Evolutionary conservation across 1,140 invertebrate genomes (phyloP).

Genomic region (Zaprionus nigranus): DNA sequence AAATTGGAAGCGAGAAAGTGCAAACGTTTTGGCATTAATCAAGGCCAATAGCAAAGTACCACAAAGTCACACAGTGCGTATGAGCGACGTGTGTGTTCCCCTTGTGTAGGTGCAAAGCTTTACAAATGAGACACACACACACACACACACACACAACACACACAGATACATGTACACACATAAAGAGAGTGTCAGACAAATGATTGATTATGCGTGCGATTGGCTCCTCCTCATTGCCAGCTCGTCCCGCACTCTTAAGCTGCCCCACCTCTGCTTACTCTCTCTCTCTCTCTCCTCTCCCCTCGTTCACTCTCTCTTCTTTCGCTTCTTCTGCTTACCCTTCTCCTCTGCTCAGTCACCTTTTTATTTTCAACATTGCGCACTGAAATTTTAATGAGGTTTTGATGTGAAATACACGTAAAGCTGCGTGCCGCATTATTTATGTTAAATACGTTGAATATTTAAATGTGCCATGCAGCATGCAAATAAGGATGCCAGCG

Average conservation of each 20-base stretch:
- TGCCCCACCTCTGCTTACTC: background rate
- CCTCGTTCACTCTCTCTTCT: background rate
- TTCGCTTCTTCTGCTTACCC: background rate
- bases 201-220: constrained; percentile 59
- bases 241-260: background rate
- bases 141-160: constrained; percentile 7
- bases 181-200: constrained; percentile 34
- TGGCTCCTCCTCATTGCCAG: constrained; percentile 13
- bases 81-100: constrained; percentile 8
- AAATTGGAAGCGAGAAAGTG: constrained; percentile 32
- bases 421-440: constrained; percentile 62
- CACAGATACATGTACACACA: constrained; percentile 7
- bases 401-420: constrained; percentile 61
- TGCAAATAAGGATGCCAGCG: constrained; percentile 14
- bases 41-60: constrained; percentile 46
- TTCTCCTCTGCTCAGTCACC: background rate
- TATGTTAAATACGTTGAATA: constrained; percentile 64
- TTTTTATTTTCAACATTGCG: constrained; percentile 44
- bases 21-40: constrained; percentile 72
- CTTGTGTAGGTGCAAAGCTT: constrained; percentile 46
- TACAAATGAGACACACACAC: constrained; percentile 46
- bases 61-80: constrained; percentile 24
- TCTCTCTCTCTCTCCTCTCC: background rate
- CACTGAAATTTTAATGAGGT: constrained; percentile 67
- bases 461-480: constrained; percentile 30